Base-by-base conservation (phyloP, 2,797 vertebrate genomes). In the Fratercula arctica region DNA sequence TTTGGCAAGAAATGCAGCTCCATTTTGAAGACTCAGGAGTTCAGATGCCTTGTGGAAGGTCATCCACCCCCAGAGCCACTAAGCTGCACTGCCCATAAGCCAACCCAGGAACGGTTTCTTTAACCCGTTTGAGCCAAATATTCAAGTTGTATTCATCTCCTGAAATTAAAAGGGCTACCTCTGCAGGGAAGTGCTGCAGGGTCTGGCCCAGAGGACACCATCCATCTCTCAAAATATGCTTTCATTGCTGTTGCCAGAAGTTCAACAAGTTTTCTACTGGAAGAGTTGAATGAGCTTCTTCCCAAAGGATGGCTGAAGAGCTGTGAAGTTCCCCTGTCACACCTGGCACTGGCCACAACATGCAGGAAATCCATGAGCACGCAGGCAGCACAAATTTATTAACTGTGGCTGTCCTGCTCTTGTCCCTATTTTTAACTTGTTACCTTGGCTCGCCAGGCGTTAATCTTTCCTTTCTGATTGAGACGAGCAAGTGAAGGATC, bases 391-490 rank as follows among this genome's bases (percentile, higher is more conserved):
- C 2, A 14, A 9, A 37, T 84, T 60, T n/a, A 64, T 74, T 80
- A 83, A 79, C 5, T 9, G 41, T 17, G 61, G 35, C 51, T 81
- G 28, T n/a, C 57, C 64, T 46, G 17, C 18, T 29, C 50, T 64
- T 3, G 1, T 64, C 56, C 24, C 25, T 59, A 5, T 31, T 92
- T 80, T 43, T 66, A 33, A 61, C 12, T 72, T 21, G 4, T 85
- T 98, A 99, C 99, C 99, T 98, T 98, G 29, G 99, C 98, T 97
- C 98, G 98, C 99, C 99, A 99, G 84, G 99, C 99, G 53, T 99
- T 99, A 74, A 98, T 17, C 17, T 97, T 90, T 29, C 99, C 99
- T 70, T 98, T 97, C 80, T 82, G 98, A 96, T 99, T 98, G 79
- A 99, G 98, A 66, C 99, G 99, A 56, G 98, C 99, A 3, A 98